Base-by-base conservation (phyloP, 1,140 invertebrate species). In the Dendroctonus ponderosae region DNA sequence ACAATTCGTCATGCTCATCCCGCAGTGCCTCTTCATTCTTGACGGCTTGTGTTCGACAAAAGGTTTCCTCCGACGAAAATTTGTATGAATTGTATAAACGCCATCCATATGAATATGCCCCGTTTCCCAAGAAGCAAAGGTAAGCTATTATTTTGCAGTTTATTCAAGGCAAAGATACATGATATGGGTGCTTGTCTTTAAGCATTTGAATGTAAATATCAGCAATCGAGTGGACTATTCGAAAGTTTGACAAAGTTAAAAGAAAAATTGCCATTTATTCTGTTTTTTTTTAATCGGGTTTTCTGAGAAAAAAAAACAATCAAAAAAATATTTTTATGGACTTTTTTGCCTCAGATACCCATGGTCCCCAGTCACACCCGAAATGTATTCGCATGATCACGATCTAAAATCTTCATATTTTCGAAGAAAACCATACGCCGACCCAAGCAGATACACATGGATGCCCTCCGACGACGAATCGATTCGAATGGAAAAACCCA, bases 61-160 rank as follows among this genome's bases (percentile, higher is more conserved):
- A 86, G 75, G 88, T 89, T 59, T 90, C 91, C 62, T 93, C 90
- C 70, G 91, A 94, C 78, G 91, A 93, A 80, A 94, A 93, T 77
- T 82, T 93, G 68, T 88, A 89, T 78, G 85, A 86, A 54, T 72
- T 82, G 26, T 79, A 77, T 57, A 72, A 68, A 51, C 68, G 74
- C 51, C 68, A 75, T 71, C 74, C 75, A 8, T 82, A 82, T 50
- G 86, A 87, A 63, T 89, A 86, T 79, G 89, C 89, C 15, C 90
- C 90, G 64, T 86, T 87, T 74, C 85, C 87, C 8, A 71, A 71
- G 48, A 62, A 71, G 48, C 66, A 63, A 46, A 72, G 74, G 71
- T 74, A 68, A 64, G 40, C 26, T 38, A 37, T 57, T 56, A 0
- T 12, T 9, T 37, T 14, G 1, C 26, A 3, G 26, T 26, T 26